These are phyloP conservation scores for Notolabrus celidotus DNA, from an alignment of 2,797 vertebrate genomes.

Conservation along the genomic window DNA sequence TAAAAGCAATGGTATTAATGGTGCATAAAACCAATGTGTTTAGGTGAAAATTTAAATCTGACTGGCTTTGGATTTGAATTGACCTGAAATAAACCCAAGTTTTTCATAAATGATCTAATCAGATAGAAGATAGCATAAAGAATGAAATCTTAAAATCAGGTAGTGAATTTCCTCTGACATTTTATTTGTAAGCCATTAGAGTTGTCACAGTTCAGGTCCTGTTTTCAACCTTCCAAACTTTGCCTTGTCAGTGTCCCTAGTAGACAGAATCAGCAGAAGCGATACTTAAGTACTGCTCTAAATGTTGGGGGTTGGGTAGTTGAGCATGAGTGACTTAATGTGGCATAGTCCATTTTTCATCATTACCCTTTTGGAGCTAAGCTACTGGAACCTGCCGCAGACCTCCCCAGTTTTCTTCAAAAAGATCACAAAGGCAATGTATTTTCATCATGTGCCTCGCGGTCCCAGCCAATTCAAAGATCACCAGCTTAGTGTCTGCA, in stretches of 20 bases:
- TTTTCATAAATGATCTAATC: too few species aligned
- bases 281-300: constrained; percentile 22
- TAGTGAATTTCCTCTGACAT: not conserved
- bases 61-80: too few species aligned
- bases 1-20: too few species aligned
- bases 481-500: constrained; percentile 60
- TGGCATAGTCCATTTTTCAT: constrained; percentile 66
- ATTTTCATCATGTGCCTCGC: constrained; percentile 69
- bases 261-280: constrained; percentile 23
- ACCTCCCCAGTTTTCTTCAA: constrained; percentile 64
- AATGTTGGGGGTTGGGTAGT: constrained; percentile 29
- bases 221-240: not conserved
- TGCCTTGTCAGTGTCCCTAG: constrained; percentile 31
- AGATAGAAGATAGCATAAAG: too few species aligned
- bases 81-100: too few species aligned
- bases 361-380: constrained; percentile 63
- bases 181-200: not conserved
- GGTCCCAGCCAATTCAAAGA: constrained; percentile 65
- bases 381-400: constrained; percentile 53
- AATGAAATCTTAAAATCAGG: too few species aligned
- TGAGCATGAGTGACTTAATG: constrained; percentile 62
- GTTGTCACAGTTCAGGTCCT: not conserved
- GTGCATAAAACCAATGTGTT: too few species aligned
- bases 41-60: too few species aligned
- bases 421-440: constrained; percentile 64